A percentile compares a stretch with the other conserved stretches of the same genome.
phyloP scores from a whole-genome alignment of 2,888 invertebrate species.

The Trachelus troglodyta region DNA sequence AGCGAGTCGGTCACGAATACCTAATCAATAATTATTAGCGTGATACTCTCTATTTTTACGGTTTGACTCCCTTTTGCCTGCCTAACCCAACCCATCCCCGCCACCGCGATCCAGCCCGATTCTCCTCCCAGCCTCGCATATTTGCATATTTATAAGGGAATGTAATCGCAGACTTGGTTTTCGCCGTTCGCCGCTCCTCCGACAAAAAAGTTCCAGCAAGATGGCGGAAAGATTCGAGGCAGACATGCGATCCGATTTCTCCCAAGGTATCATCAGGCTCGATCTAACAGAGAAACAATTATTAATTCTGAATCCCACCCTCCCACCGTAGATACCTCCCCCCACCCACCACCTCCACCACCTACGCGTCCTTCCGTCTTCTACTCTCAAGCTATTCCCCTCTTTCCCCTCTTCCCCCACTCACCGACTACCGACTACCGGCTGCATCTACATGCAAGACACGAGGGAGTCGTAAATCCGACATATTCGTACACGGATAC shows the following conservation, averaged over 20 bases:
- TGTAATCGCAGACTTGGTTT: conserved; percentile 65
- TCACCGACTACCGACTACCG: conserved; percentile 1
- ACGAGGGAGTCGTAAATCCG: not conserved
- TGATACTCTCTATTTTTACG: conserved; percentile 58
- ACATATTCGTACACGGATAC: not conserved
- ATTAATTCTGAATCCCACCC: not conserved
- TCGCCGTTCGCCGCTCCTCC: conserved; percentile 57
- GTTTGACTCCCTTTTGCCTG: conserved; percentile 32
- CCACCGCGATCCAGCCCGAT: not conserved
- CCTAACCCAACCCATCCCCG: conserved; percentile 8
- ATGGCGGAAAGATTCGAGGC: conserved; percentile 64
- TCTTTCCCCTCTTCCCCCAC: conserved; percentile 18
- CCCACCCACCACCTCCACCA: not conserved
- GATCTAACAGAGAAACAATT: conserved; percentile 1
- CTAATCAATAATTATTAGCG: conserved; percentile 64
- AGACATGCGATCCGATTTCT: conserved; percentile 66
- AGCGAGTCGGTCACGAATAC: conserved; percentile 56
- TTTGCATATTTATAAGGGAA: conserved; percentile 67
- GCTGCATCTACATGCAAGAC: not conserved
- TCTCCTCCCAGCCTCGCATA: conserved; percentile 36
- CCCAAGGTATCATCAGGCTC: conserved; percentile 6
- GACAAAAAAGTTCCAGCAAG: conserved; percentile 56
- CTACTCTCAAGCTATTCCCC: not conserved
- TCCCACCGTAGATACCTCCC: not conserved
- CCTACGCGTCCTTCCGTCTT: conserved; percentile 3